phyloP scores from a whole-genome alignment of 2,888 invertebrate species.

The Schizotus pectinicornis region DNA sequence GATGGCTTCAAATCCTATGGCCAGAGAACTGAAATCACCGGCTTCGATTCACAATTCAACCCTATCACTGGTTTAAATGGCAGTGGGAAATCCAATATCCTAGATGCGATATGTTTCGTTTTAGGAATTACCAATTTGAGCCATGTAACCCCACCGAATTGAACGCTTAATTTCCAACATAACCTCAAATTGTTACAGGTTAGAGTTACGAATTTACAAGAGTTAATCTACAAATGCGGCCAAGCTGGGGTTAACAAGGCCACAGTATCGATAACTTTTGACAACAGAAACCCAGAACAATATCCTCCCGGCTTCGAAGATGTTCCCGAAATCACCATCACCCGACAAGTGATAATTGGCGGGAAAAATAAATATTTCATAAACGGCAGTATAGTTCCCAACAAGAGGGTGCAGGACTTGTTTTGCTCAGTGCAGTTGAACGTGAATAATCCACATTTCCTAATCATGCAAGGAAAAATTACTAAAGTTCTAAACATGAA shows the following conservation, averaged over 20 bases:
- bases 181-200: conserved; percentile 66
- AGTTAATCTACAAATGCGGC: conserved; percentile 97
- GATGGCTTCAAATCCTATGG: conserved; percentile 99
- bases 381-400: conserved; percentile 89
- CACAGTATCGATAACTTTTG: conserved; percentile 93
- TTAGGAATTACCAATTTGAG: conserved; percentile 92
- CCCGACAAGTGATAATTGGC: conserved; percentile 87
- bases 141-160: conserved; percentile 70
- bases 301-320: conserved; percentile 92
- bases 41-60: conserved; percentile 94
- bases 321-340: conserved; percentile 89
- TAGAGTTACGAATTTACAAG: conserved; percentile 87
- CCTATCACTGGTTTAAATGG: conserved; percentile 98
- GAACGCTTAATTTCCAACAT: not conserved
- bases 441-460: conserved; percentile 98
- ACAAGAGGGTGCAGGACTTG: conserved; percentile 89
- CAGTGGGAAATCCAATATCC: conserved; percentile 96
- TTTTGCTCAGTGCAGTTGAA: conserved; percentile 97
- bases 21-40: conserved; percentile 85
- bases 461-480: conserved; percentile 99
- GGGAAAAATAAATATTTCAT: conserved; percentile 92
- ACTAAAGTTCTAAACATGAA: conserved; percentile 99
- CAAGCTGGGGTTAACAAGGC: conserved; percentile 96
- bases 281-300: conserved; percentile 81
- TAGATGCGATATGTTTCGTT: conserved; percentile 98